Percentiles rank a stretch among this genome's conserved stretches.
Evolutionary conservation across 2,797 vertebrate genomes (phyloP).

Genomic region (Sebastes kiyomatsui): DNA sequence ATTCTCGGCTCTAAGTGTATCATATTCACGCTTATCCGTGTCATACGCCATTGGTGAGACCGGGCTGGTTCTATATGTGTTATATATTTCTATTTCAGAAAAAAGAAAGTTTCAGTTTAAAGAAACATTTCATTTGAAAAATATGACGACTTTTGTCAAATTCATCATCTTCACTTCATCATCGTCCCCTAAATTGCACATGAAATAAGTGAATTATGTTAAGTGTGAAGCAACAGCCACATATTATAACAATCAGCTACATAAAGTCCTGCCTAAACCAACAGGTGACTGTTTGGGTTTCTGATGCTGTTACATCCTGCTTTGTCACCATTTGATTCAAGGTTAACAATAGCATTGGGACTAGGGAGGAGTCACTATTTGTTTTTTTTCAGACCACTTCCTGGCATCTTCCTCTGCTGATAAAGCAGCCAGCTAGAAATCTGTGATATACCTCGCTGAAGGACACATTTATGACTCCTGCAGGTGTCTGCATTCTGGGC

Average conservation of each 20-base stretch:
- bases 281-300: not conserved
- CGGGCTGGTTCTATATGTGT: too few relatives aligned
- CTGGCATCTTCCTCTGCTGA: constrained; percentile 45
- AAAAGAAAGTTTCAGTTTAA: not conserved
- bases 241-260: not conserved
- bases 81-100: not conserved
- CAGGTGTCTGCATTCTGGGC: constrained; percentile 54
- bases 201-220: not conserved
- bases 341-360: not conserved
- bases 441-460: constrained; percentile 55
- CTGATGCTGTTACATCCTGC: not conserved
- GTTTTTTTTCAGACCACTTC: not conserved
- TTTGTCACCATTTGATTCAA: not conserved
- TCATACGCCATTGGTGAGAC: too few relatives aligned
- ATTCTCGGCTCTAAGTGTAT: too few relatives aligned
- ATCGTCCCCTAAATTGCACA: not conserved
- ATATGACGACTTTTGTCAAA: not conserved
- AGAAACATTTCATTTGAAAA: not conserved
- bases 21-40: too few relatives aligned
- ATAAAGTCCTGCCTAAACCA: not conserved
- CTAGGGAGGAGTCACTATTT: not conserved
- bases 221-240: not conserved
- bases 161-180: not conserved
- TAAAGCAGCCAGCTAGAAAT: constrained; percentile 33
- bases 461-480: constrained; percentile 70